Evolutionary conservation across 1,140 invertebrate genomes (phyloP).

Genomic region (Drosophila biarmipes): DNA sequence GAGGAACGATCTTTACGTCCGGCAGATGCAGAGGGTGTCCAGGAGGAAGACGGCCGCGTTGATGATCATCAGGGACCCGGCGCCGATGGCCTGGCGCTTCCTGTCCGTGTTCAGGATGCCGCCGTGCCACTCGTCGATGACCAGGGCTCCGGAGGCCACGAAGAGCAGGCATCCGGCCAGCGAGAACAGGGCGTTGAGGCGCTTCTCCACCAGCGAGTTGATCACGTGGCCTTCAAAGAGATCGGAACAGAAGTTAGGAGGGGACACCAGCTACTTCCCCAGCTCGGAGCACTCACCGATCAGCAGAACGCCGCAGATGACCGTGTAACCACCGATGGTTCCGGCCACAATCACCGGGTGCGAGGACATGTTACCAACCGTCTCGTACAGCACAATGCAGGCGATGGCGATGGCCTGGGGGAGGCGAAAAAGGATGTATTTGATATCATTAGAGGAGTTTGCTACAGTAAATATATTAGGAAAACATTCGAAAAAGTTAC

Average conservation of each 20-base stretch:
- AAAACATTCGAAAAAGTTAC: no score
- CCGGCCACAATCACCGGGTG: constrained; percentile 81
- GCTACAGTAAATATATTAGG: no score
- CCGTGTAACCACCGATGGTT: constrained; percentile 87
- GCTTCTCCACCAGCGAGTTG: constrained; percentile 76
- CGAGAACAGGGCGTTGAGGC: constrained; percentile 83
- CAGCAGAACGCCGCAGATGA: constrained; percentile 87
- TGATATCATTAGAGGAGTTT: neutral
- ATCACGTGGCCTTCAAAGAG: constrained; percentile 86
- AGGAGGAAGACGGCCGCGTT: constrained; percentile 89
- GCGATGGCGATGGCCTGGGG: constrained; percentile 74
- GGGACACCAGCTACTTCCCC: neutral
- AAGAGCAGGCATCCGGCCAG: constrained; percentile 89
- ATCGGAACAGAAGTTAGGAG: neutral
- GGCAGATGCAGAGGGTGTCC: constrained; percentile 89
- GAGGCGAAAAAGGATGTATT: neutral
- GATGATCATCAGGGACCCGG: constrained; percentile 89
- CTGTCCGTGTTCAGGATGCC: constrained; percentile 62
- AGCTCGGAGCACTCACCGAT: constrained; percentile 84
- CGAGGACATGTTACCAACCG: constrained; percentile 41
- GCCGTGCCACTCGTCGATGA: constrained; percentile 85
- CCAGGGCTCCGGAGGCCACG: constrained; percentile 88
- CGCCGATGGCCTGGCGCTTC: constrained; percentile 88
- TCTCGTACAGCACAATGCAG: constrained; percentile 73
- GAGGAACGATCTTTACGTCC: constrained; percentile 69